These are phyloP conservation scores for Ashinkailepas kermadecensis DNA, from an alignment of 2,888 invertebrate genomes.

Conservation along the genomic window DNA sequence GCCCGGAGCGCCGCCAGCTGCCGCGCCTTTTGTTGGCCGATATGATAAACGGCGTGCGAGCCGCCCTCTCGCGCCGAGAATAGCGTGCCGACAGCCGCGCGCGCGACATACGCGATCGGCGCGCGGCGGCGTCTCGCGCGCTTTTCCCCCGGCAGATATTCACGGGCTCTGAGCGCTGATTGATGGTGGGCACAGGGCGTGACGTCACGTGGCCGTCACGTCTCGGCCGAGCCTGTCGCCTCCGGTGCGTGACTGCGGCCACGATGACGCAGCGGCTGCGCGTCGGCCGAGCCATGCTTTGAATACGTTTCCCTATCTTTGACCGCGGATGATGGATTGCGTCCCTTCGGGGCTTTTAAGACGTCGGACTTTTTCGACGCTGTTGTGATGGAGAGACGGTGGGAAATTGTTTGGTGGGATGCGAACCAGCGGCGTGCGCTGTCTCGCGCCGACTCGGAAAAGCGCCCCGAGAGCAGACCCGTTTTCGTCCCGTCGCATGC, in stretches of 20 bases:
- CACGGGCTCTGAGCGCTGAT: too few relatives aligned
- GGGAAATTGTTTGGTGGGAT: neutral
- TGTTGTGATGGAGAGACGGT: neutral
- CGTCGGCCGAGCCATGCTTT: neutral
- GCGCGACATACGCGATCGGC: too few relatives aligned
- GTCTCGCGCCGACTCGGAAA: too few relatives aligned
- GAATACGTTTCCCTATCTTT: neutral
- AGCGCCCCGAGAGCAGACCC: too few relatives aligned
- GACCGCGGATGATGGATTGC: neutral
- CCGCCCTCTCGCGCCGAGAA: neutral
- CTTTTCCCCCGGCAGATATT: too few relatives aligned
- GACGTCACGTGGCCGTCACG: too few relatives aligned
- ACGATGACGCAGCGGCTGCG: too few relatives aligned
- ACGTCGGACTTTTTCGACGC: conserved; percentile 4
- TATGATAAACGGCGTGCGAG: conserved; percentile 1
- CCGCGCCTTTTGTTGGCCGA: neutral
- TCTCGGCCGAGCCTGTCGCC: too few relatives aligned
- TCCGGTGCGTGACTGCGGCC: too few relatives aligned
- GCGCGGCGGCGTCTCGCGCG: too few relatives aligned
- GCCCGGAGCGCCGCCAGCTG: neutral
- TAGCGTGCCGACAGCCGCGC: neutral
- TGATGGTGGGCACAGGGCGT: too few relatives aligned
- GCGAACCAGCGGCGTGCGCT: too few relatives aligned
- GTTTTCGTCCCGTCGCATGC: neutral
- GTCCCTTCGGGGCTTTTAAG: neutral